These are phyloP conservation scores for Tuta absoluta DNA, from an alignment of 2,888 invertebrate species.

Conservation along the genomic window DNA sequence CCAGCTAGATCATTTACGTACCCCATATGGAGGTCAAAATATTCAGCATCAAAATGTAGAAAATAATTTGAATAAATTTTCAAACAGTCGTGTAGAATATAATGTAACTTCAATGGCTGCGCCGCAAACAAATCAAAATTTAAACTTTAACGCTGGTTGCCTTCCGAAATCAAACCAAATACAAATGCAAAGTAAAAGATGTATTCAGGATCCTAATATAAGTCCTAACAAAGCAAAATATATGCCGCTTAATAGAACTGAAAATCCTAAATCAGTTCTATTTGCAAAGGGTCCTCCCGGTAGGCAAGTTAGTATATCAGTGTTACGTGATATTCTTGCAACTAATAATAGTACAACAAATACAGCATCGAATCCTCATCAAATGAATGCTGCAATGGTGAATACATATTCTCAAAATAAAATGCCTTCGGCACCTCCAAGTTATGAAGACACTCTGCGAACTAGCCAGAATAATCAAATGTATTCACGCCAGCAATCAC, in stretches of 20 bases:
- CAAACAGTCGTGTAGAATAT: not conserved
- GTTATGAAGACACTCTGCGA: not conserved
- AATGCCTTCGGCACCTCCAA: not conserved
- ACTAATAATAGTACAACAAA: not conserved
- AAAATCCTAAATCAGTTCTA: slow-evolving; percentile 15
- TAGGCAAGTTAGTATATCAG: slow-evolving; percentile 41
- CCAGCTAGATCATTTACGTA: not conserved
- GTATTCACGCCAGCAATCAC: not conserved
- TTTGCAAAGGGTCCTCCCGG: slow-evolving; percentile 42
- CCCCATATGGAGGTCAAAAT: too few species aligned
- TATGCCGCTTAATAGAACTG: not conserved
- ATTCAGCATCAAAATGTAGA: not conserved
- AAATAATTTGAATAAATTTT: not conserved
- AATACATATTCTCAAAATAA: not conserved
- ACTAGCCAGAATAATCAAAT: not conserved
- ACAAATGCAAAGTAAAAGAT: not conserved
- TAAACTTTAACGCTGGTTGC: not conserved
- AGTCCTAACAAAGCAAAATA: not conserved
- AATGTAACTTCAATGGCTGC: not conserved
- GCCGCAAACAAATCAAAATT: not conserved
- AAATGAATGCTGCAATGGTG: not conserved
- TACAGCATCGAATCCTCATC: not conserved
- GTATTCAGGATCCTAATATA: not conserved
- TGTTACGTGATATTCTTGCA: slow-evolving; percentile 19
- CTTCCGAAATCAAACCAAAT: not conserved